Evolutionary conservation across 2,113 vertebrate species (phyloP).

Genomic region (Sebastes schlegelii): DNA sequence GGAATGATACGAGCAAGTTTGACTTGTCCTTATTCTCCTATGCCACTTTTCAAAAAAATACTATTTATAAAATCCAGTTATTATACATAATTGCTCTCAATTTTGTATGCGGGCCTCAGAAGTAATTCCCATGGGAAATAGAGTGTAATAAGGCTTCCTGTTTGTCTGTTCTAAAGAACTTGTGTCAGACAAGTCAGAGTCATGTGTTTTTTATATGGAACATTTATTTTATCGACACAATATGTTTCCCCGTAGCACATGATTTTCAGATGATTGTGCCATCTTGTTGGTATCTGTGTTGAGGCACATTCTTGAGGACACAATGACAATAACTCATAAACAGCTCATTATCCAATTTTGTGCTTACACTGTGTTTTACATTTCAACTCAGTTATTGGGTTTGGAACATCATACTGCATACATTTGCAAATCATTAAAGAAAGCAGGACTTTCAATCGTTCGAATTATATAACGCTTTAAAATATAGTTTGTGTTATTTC

Average conservation of each 20-base stretch:
- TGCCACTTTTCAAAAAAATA: not conserved
- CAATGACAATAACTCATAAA: not conserved
- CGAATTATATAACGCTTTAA: not conserved
- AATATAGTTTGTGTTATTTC: not conserved
- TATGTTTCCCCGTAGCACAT: not conserved
- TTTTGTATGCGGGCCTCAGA: not conserved
- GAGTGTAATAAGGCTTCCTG: constrained; percentile 21
- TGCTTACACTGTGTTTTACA: not conserved
- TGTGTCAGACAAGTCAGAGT: not conserved
- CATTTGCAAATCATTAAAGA: not conserved
- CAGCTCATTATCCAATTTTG: not conserved
- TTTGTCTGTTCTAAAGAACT: not conserved
- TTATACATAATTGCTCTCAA: not conserved
- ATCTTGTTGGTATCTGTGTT: not conserved
- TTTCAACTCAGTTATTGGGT: not conserved
- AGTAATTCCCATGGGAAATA: constrained; percentile 16
- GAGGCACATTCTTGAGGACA: not conserved
- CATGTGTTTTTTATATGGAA: not conserved
- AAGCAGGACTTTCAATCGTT: not conserved
- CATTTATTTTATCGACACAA: not conserved
- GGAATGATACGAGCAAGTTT: not conserved
- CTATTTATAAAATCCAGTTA: not conserved
- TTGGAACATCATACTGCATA: not conserved
- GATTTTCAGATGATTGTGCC: not conserved
- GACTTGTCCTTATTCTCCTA: not conserved